Conservation (phyloP, 2,797 vertebrate genomes). For the Oreonectes daqikongensis region DNA sequence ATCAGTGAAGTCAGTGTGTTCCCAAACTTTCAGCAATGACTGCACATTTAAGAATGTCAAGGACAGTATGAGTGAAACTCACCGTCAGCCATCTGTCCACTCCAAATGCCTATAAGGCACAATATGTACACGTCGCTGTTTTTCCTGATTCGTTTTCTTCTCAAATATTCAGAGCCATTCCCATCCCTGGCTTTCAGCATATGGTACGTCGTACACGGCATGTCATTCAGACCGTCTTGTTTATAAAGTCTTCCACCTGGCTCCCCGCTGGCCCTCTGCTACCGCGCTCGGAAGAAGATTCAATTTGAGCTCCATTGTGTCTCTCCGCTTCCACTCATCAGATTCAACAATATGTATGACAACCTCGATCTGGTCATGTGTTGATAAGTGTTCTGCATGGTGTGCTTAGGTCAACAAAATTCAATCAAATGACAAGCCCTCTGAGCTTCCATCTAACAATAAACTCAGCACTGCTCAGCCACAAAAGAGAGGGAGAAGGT, state of each 20-base stretch:
- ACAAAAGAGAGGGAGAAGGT: constrained; percentile 14
- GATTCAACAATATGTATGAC: constrained; percentile 79
- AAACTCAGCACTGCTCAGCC: constrained; percentile 35
- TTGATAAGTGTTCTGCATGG: constrained; percentile 76
- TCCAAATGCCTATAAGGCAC: constrained; percentile 20
- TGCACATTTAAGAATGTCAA: constrained; percentile 9
- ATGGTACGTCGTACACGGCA: background rate
- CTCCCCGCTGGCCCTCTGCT: constrained; percentile 69
- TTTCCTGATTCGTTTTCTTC: background rate
- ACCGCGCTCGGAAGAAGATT: constrained; percentile 75
- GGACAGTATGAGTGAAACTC: background rate
- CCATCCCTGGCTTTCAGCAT: background rate
- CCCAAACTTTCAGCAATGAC: background rate
- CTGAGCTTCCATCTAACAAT: constrained; percentile 43
- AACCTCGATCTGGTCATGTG: constrained; percentile 76
- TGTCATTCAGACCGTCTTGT: constrained; percentile 62
- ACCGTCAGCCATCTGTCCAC: constrained; percentile 29
- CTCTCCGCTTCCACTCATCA: constrained; percentile 72
- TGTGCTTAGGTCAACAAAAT: constrained; percentile 76
- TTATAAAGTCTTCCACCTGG: constrained; percentile 78
- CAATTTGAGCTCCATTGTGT: constrained; percentile 77
- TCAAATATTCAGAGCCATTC: background rate
- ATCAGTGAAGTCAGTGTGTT: background rate
- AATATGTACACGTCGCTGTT: background rate
- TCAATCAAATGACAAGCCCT: constrained; percentile 73